Base-by-base conservation (phyloP, 2,888 invertebrate species). In the Philereme vetulata region DNA sequence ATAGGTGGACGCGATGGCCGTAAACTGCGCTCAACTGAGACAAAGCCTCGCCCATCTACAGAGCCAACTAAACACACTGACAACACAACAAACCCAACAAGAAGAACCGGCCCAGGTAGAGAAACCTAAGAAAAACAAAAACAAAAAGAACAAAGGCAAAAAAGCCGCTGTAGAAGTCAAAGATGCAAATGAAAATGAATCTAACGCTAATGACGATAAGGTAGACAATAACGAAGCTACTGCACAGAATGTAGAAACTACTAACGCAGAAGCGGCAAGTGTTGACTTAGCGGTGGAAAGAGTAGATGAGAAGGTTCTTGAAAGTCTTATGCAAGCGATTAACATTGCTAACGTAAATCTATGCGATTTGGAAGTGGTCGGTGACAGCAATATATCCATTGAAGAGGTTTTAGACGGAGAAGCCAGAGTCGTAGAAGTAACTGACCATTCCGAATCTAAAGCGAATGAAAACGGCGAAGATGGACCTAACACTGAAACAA, bases 1-100 rank as follows among this genome's bases (percentile, higher is more conserved):
- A 5, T 68, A 94, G 93, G 93, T 94, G 57, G 94, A 94, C 64
- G 87, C 93, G 4, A 94, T 94, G 94, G 90, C 93, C 0, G 93
- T 93, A 0, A 94, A 93, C 72, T 94, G 94, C 70, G 93, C 92
- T 0, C 94, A 94, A 63, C 78, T 94, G 0, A 92, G 93, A 56
- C 92, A 94, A 72, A 94, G 93, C 32, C 79, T 94, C n/a, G 93
- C 93, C 1, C 93, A 93, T 64, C 77, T 94, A 7, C 94, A 94
- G 66, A 92, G 83, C 47, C 94, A 94, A 76, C 81, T 94, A 64
- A 93, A 93, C 66, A 86, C 85, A 0, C 75, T 93, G 8, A 89
- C 90, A 1, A 86, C 75, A 51, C 82, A 82, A 64, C 81, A 85
- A 54, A 65, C 51, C 9, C 9, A 76, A 68, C 51, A 64, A 47